phyloP scores from a whole-genome alignment of 2,888 invertebrate species.

The Lasioglossum vierecki region DNA sequence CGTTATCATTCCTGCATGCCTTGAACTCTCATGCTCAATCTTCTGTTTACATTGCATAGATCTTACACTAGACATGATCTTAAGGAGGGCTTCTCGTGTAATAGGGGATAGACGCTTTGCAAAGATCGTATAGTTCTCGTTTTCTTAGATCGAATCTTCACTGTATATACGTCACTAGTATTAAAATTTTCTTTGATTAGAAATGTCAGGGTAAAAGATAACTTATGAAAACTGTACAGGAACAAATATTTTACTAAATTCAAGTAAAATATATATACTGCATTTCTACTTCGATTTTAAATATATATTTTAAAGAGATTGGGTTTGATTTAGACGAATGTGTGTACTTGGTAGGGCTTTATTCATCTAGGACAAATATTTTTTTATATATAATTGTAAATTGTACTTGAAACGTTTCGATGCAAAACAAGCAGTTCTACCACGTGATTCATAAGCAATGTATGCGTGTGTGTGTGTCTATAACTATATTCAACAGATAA shows the following conservation, averaged over 20 bases:
- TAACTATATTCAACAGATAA: background rate
- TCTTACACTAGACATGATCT: no score
- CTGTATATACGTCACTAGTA: slow-evolving; percentile 18
- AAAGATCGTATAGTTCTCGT: no score
- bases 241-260: slow-evolving; percentile 6
- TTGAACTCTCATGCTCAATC: no score
- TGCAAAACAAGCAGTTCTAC: slow-evolving; percentile 9
- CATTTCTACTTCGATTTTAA: slow-evolving; percentile 39
- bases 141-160: background rate
- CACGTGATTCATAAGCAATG: background rate
- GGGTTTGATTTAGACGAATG: slow-evolving; percentile 10
- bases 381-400: slow-evolving; percentile 12
- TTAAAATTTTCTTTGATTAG: slow-evolving; percentile 9
- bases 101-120: no score
- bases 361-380: slow-evolving; percentile 12
- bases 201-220: background rate
- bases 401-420: slow-evolving; percentile 20
- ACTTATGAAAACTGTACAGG: slow-evolving; percentile 4
- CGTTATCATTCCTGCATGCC: no score
- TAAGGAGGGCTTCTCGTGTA: no score
- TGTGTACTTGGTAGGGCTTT: slow-evolving; percentile 28
- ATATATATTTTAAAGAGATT: slow-evolving; percentile 7
- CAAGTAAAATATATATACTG: slow-evolving; percentile 21
- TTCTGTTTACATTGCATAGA: no score
- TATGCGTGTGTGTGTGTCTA: background rate